Evolutionary conservation across 2,113 vertebrate genomes (phyloP).

Genomic region (Psephotus haematonotus): DNA sequence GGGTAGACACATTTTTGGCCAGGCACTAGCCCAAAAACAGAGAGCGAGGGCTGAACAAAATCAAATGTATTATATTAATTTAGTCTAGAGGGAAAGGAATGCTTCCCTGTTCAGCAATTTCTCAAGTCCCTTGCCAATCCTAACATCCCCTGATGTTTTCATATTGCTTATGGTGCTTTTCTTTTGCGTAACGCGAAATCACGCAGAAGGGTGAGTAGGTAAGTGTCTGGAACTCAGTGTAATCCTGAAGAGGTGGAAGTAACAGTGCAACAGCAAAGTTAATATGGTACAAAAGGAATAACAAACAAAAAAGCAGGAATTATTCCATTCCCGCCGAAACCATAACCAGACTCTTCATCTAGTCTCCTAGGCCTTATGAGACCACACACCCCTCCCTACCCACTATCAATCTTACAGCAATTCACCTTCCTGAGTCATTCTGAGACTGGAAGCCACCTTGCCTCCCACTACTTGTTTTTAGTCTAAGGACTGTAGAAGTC

Average conservation of each 20-base stretch:
- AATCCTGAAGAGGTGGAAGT: neutral
- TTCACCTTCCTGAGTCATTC: neutral
- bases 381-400: neutral
- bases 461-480: neutral
- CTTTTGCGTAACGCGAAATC: neutral
- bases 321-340: neutral
- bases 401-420: neutral
- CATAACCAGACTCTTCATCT: neutral
- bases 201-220: neutral
- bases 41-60: slow-evolving; percentile 16
- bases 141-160: slow-evolving; percentile 43
- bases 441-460: neutral
- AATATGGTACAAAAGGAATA: neutral
- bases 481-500: neutral
- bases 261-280: neutral
- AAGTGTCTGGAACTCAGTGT: neutral
- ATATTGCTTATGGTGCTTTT: slow-evolving; percentile 3
- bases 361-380: neutral
- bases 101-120: slow-evolving; percentile 22
- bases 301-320: neutral
- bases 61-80: slow-evolving; percentile 32
- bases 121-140: slow-evolving; percentile 43
- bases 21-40: neutral
- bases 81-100: slow-evolving; percentile 42
- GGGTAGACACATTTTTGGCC: slow-evolving; percentile 35